Evolutionary conservation across 2,113 vertebrate species (phyloP), one percentile per base, ranked within the genome.

Genomic region (Rhizomys pruinosus): DNA sequence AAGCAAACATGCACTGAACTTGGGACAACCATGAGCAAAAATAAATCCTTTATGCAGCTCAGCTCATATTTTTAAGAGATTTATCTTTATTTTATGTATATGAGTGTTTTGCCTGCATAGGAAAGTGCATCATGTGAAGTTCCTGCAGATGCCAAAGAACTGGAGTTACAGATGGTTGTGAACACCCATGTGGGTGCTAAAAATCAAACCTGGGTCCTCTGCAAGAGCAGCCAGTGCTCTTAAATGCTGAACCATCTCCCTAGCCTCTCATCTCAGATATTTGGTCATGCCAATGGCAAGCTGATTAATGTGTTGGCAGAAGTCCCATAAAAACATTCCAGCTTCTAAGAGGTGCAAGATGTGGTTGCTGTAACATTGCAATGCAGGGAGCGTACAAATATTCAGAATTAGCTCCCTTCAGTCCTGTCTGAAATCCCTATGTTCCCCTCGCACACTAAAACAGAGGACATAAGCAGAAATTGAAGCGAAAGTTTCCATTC

Each of bases 401-500:
- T 39, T 92, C 32, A 59, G 23, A 25, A 27, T 27, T 59, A 69
- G 10, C 20, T 87, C 79, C 37, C 61, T 89, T 10, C 16, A 57
- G 5, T 74, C 19, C 19, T 39, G 8, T 57, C 16, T n/a, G 5
- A 93, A 87, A 57, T 69, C 20, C 19, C 34, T 76, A 81, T 88
- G 7, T 7, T 64, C 87, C 59, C 44, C 23, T 71, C 73, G 95
- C 69, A 84, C 10, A 89, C 37, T 82, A 57, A 87, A 94, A 84
- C 0, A 79, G 39, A 89, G 11, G 7, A 86, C 76, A 77, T 81
- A 84, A 93, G 17, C 68, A 73, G 89, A 90, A 80, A 10, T 71
- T 80, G 73, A 69, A 69, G 55, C n/a, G 47, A 80, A 79, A 57
- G 39, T 0, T 82, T 91, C 44, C 4, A 44, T 34, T 57, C 15